These are phyloP conservation scores for Porites evermanni DNA, from an alignment of 92 coral and sea anemone genomes.

Conservation along the genomic window DNA sequence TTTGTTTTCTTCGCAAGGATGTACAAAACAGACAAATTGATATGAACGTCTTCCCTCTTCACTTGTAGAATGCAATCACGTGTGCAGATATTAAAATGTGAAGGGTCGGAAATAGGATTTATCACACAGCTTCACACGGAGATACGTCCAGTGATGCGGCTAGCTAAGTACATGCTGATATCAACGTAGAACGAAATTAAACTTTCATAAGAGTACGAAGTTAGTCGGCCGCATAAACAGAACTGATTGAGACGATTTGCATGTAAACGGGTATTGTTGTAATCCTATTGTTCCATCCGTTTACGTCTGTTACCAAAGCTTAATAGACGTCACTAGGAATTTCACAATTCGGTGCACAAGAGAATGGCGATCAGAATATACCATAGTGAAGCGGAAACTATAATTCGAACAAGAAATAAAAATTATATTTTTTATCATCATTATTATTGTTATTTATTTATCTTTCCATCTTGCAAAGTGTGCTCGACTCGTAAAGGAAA, in stretches of 20 bases:
- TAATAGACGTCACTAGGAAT: constrained; percentile 33
- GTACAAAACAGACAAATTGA: constrained; percentile 8
- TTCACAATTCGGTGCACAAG: not conserved
- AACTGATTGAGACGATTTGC: constrained; percentile 28
- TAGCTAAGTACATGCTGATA: constrained; percentile 11
- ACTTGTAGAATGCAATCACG: constrained; percentile 28
- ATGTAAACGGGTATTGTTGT: constrained; percentile 26
- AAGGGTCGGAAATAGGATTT: constrained; percentile 1
- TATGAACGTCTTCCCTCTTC: constrained; percentile 2
- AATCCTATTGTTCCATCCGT: constrained; percentile 12
- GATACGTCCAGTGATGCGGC: not conserved
- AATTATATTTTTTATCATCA: too few relatives aligned
- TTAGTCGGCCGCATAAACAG: constrained; percentile 43
- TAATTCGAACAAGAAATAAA: too few relatives aligned
- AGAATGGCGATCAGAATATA: not conserved
- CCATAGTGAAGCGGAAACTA: too few relatives aligned
- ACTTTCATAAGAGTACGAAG: constrained; percentile 22
- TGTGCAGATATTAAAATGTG: not conserved
- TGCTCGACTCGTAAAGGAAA: too few relatives aligned
- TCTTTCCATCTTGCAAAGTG: too few relatives aligned
- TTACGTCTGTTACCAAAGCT: constrained; percentile 23
- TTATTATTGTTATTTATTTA: too few relatives aligned
- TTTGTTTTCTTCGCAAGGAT: not conserved
- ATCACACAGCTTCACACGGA: not conserved
- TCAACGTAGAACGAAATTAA: constrained; percentile 34